Conservation (phyloP, 2,888 invertebrate species). For the Trichopria drosophilae region DNA sequence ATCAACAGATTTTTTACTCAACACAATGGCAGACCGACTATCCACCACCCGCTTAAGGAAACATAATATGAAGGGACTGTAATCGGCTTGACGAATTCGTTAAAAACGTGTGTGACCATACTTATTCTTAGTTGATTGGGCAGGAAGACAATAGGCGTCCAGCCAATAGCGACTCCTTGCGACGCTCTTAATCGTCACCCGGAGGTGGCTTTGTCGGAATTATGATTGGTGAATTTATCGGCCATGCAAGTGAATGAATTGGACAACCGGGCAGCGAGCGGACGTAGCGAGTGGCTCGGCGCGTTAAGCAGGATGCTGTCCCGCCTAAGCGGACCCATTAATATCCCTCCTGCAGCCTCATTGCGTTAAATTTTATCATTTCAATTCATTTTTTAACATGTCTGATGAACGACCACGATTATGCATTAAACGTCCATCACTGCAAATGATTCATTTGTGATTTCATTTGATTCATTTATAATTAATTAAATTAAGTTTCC, state of each 20-base stretch:
- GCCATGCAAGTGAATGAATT: slow-evolving; percentile 39
- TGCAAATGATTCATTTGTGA: too few species aligned
- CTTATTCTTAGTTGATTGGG: too few species aligned
- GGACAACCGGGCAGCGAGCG: slow-evolving; percentile 33
- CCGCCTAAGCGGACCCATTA: slow-evolving; percentile 63
- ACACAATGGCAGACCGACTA: too few species aligned
- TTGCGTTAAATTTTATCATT: slow-evolving; percentile 52
- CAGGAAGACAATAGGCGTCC: slow-evolving; percentile 48
- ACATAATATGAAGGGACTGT: too few species aligned
- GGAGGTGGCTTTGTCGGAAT: slow-evolving; percentile 59
- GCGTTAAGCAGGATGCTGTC: slow-evolving; percentile 63
- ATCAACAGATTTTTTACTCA: too few species aligned
- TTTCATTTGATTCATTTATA: too few species aligned
- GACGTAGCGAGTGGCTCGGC: slow-evolving; percentile 47
- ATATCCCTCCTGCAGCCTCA: slow-evolving; percentile 56
- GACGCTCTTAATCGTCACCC: slow-evolving; percentile 57
- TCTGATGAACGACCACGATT: too few species aligned
- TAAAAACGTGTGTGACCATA: too few species aligned
- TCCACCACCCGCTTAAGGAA: too few species aligned
- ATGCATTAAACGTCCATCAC: too few species aligned
- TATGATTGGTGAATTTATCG: slow-evolving; percentile 57
- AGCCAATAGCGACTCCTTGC: slow-evolving; percentile 40
- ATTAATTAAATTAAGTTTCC: too few species aligned
- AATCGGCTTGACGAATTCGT: too few species aligned
- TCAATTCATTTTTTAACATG: slow-evolving; percentile 56